Evolutionary conservation across 2,797 vertebrate genomes (phyloP).

Genomic region (Pseudochirops corinnae): DNA sequence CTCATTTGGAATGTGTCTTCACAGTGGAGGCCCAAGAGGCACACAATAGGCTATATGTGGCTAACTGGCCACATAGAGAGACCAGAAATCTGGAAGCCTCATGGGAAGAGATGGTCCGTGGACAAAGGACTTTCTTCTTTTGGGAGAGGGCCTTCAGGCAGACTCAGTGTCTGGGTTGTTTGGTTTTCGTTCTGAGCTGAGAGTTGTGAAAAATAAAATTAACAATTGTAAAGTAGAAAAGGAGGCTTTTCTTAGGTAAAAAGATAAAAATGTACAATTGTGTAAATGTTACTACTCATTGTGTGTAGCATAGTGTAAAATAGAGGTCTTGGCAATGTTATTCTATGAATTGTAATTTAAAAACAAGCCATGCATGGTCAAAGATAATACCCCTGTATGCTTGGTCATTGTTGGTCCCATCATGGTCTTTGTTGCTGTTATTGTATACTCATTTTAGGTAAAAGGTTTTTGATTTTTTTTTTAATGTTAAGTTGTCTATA

Average conservation of each 20-base stretch:
- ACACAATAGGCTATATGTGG: background rate
- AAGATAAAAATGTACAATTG: constrained; percentile 88
- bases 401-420: constrained; percentile 58
- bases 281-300: constrained; percentile 89
- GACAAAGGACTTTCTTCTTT: background rate
- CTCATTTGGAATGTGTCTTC: background rate
- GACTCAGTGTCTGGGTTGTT: background rate
- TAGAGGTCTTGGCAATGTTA: constrained; percentile 92
- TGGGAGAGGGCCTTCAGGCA: background rate
- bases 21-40: background rate
- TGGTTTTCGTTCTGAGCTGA: constrained; percentile 68
- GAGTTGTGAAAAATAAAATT: constrained; percentile 82
- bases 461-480: constrained; percentile 72
- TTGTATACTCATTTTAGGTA: constrained; percentile 82
- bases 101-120: background rate
- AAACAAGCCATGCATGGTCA: constrained; percentile 88
- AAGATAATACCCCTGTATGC: constrained; percentile 76
- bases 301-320: constrained; percentile 92
- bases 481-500: constrained; percentile 81
- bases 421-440: constrained; percentile 76
- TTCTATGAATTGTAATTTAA: constrained; percentile 93
- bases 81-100: background rate
- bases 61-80: background rate
- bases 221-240: constrained; percentile 82
- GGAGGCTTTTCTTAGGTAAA: constrained; percentile 83